Percentiles rank a stretch among this genome's conserved stretches.
Evolutionary conservation across 2,113 vertebrate genomes (phyloP).

Genomic region (Gavia stellata): DNA sequence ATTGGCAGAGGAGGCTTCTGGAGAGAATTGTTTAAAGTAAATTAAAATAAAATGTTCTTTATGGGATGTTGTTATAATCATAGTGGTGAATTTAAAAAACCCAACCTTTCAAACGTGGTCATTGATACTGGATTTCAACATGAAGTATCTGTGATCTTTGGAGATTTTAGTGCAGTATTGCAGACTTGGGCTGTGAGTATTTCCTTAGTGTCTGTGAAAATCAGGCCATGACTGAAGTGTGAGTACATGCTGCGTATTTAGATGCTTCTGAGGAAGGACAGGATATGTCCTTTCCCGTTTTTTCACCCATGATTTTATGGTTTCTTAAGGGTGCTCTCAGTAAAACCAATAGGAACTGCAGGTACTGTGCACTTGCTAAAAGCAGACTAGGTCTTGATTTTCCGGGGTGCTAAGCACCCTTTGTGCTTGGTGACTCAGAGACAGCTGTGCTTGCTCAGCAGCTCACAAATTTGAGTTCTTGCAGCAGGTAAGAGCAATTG

Average conservation of each 20-base stretch:
- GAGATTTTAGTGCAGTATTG: not conserved
- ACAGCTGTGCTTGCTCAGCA: not conserved
- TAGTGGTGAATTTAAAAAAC: not conserved
- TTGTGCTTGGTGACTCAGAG: not conserved
- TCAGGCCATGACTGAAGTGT: not conserved
- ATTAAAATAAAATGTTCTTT: not conserved
- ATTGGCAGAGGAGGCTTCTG: not conserved
- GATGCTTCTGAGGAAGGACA: not conserved
- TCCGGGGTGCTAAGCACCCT: not conserved
- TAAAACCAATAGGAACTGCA: not conserved
- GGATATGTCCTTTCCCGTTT: not conserved
- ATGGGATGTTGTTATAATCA: not conserved
- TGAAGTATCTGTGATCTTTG: not conserved
- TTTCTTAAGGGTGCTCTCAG: not conserved
- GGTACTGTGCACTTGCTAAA: not conserved
- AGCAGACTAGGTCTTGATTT: not conserved
- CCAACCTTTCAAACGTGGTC: not conserved
- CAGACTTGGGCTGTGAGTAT: not conserved
- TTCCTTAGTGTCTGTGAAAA: not conserved
- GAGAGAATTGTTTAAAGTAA: not conserved
- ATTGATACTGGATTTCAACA: not conserved
- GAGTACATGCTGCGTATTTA: not conserved
- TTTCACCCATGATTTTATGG: not conserved
- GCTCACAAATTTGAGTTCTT: not conserved
- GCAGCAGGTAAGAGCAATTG: not conserved